Evolutionary conservation across 2,113 vertebrate species (phyloP), one percentile per base, ranked within the genome.

Genomic region (Chinchilla lanigera): DNA sequence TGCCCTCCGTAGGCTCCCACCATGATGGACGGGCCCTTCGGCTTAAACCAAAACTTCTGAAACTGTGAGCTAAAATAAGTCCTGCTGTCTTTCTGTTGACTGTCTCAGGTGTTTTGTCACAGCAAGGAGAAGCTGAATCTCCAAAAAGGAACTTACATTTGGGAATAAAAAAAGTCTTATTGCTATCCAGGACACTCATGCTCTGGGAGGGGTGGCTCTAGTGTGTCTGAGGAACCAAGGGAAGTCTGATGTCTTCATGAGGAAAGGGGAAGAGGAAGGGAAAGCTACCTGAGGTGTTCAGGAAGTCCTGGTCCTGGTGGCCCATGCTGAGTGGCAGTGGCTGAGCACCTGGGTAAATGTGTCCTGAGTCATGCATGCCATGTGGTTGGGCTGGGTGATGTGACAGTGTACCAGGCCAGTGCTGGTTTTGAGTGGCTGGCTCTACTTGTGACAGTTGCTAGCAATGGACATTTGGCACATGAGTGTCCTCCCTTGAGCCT

Each of bases 1-100:
- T 28, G 26, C 28, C 44, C 13, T 10, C 44, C 10, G 3, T 7
- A 2, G 10, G 9, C 9, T 33, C 47, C 16, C 0, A 7, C 7
- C 78, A 22, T 11, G 50, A 22, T 11, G 16, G 7, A 19, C 9
- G 16, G 8, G 78, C 50, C 9, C 5, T 54, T 54, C 52, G 8
- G 11, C 11, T 6, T 11, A 54, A 28, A 56, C 5, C 5, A 33
- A 81, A 82, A 30, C 26, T 22, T 56, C 19, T 30, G 33, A 54
- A 81, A 5, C 71, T 19, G 3, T 44, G 80, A 6, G 52, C 4
- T n/a, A 11, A 12, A n/a, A 20, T n/a, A 12, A 82, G 33, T 44
- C 19, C 30, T 50, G 26, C 44, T 30, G 24, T 26, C 80, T 56
- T n/a, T 24, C 9, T 24, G 80, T n/a, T 3, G 52, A 38, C 56